These are phyloP conservation scores for Eudyptes chrysolophus DNA, from an alignment of 2,113 vertebrate species.

Conservation along the genomic window DNA sequence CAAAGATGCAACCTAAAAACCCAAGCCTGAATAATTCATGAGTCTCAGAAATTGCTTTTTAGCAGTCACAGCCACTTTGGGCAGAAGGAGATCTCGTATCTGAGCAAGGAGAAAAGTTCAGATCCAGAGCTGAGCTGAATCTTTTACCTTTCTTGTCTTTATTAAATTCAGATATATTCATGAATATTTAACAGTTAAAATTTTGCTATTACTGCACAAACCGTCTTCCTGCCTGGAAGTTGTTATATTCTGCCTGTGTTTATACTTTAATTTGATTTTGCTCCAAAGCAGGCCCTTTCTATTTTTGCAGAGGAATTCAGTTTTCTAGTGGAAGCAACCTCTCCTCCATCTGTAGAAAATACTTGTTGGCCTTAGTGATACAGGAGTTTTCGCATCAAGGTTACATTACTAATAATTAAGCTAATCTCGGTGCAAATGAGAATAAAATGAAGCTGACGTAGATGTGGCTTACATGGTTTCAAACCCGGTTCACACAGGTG, in stretches of 20 bases:
- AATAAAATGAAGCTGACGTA: neutral
- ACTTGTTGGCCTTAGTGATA: neutral
- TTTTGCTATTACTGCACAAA: neutral
- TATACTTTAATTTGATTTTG: conserved; percentile 12
- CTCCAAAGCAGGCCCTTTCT: neutral
- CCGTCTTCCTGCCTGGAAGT: neutral
- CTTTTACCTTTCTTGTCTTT: neutral
- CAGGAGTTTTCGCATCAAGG: neutral
- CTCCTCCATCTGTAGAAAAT: neutral
- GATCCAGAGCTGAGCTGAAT: neutral
- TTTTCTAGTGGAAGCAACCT: neutral
- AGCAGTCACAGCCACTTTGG: neutral
- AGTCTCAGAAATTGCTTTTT: neutral
- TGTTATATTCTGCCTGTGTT: neutral
- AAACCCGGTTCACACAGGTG: neutral
- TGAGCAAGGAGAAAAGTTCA: neutral
- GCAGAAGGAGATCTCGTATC: neutral
- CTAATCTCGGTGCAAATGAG: neutral
- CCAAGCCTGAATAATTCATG: neutral
- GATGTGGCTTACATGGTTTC: neutral
- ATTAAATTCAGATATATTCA: neutral
- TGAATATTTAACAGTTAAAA: conserved; percentile 11
- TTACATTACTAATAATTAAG: neutral
- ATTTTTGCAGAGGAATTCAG: neutral
- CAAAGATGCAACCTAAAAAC: neutral